A percentile compares a stretch with the other conserved stretches of the same genome.
Conservation (phyloP, 2,797 vertebrate species). For the Catharus ustulatus region DNA sequence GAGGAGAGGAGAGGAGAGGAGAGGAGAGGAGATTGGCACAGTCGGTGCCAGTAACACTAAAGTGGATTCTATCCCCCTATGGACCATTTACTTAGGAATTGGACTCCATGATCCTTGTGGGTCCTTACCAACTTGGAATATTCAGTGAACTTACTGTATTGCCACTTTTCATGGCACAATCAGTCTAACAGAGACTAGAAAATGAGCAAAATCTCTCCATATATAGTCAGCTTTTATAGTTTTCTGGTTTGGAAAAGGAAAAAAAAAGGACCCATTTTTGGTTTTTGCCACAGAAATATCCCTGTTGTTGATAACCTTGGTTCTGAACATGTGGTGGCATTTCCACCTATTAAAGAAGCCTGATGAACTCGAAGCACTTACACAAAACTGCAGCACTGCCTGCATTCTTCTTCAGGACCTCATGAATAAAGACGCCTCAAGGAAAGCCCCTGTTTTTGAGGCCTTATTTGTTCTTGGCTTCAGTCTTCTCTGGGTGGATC, state of each 20-base stretch:
- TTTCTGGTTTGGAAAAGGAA: background rate
- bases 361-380: background rate
- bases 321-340: background rate
- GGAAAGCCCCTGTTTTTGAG: background rate
- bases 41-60: background rate
- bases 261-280: background rate
- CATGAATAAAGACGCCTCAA: background rate
- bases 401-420: background rate
- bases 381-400: background rate
- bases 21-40: background rate
- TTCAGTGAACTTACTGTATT: background rate
- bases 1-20: background rate
- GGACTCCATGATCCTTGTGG: background rate
- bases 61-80: background rate
- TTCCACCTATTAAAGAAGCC: background rate
- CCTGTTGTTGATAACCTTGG: background rate
- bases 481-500: slow-evolving; percentile 27
- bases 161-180: background rate
- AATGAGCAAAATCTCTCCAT: background rate
- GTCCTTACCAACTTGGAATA: background rate
- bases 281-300: background rate
- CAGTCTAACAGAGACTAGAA: background rate
- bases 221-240: background rate
- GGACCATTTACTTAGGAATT: background rate
- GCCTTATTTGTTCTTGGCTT: slow-evolving; percentile 9